Conservation (phyloP, 2,113 vertebrate genomes). For the Electrona antarctica region DNA sequence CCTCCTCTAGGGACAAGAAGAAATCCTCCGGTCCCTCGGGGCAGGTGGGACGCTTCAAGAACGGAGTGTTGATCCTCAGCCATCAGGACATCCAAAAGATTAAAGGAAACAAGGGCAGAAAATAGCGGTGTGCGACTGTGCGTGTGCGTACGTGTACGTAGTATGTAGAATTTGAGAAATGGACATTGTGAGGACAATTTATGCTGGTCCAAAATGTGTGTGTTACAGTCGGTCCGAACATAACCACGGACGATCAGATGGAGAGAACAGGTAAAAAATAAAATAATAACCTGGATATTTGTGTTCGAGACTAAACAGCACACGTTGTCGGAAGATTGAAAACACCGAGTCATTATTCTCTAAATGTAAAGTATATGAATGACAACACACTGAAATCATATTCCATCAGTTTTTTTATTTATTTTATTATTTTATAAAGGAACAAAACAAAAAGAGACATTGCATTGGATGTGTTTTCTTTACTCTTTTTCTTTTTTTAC, state of each 20-base stretch:
- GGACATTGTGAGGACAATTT: too few relatives aligned
- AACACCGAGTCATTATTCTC: neutral
- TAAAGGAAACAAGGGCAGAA: slow-evolving; percentile 78
- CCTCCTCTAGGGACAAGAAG: slow-evolving; percentile 78
- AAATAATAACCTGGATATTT: too few relatives aligned
- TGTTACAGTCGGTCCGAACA: too few relatives aligned
- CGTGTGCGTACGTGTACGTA: too few relatives aligned
- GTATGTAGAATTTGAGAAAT: too few relatives aligned
- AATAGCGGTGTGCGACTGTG: slow-evolving; percentile 25
- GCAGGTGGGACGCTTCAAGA: slow-evolving; percentile 91
- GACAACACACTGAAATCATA: neutral
- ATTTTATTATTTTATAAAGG: slow-evolving; percentile 68
- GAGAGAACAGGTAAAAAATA: too few relatives aligned
- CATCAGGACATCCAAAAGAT: slow-evolving; percentile 88
- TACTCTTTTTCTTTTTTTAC: slow-evolving; percentile 18
- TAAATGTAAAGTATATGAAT: neutral
- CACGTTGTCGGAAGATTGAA: too few relatives aligned
- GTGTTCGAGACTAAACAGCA: too few relatives aligned
- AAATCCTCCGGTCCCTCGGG: slow-evolving; percentile 77
- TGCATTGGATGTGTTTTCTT: slow-evolving; percentile 1
- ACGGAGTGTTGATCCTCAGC: slow-evolving; percentile 90
- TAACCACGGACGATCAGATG: too few relatives aligned
- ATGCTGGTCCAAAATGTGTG: too few relatives aligned
- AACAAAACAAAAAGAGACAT: slow-evolving; percentile 51
- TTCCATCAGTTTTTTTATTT: slow-evolving; percentile 73